phyloP scores from a whole-genome alignment of 2,113 vertebrate genomes.

The Chelonoidis abingdonii region DNA sequence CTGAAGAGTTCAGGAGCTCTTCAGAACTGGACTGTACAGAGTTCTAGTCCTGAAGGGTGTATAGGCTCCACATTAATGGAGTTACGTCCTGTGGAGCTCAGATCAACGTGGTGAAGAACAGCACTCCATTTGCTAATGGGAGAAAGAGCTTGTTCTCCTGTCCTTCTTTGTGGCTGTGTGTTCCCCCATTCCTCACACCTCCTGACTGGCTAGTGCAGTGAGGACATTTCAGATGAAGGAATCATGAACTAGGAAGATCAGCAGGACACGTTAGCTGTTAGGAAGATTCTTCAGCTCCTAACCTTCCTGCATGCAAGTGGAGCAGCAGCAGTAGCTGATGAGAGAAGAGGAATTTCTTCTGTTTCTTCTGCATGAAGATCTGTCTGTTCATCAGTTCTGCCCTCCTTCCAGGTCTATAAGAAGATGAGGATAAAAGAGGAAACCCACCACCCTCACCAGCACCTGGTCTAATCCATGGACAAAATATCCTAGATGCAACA shows the following conservation, averaged over 20 bases:
- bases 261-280: neutral
- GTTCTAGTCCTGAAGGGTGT: neutral
- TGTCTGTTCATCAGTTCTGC: neutral
- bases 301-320: rapidly evolving
- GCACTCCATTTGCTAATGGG: neutral
- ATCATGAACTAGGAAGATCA: neutral
- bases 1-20: rapidly evolving
- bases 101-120: no score
- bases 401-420: neutral
- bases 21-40: neutral
- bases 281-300: neutral
- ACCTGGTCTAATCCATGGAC: neutral
- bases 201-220: no score
- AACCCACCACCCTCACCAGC: neutral
- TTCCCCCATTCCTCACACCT: no score
- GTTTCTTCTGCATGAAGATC: neutral
- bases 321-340: neutral
- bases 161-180: no score
- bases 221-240: neutral
- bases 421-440: neutral
- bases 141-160: neutral
- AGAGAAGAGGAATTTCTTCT: neutral
- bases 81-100: neutral
- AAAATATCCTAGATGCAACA: neutral
- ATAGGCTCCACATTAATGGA: no score